phyloP scores from a whole-genome alignment of 2,888 invertebrate species.

The Branchipolynoe longqiensis region DNA sequence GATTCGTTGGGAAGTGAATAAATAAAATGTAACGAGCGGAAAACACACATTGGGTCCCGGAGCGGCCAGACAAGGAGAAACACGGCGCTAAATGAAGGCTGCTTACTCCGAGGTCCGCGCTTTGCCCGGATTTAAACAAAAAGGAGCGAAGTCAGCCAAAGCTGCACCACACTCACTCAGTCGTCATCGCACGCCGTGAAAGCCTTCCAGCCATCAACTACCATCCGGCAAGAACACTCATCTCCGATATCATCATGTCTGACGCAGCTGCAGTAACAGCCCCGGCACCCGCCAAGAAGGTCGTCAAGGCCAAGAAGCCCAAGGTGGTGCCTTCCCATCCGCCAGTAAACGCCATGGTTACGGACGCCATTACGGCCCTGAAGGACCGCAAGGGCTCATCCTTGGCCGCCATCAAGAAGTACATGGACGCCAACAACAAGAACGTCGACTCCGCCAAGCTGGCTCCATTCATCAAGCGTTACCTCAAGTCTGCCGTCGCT shows the following conservation, averaged over 20 bases:
- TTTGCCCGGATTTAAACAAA: not conserved
- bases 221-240: no score
- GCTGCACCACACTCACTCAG: no score
- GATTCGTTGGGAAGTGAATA: no score
- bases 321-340: slow-evolving; percentile 43
- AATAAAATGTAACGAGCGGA: no score
- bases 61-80: no score
- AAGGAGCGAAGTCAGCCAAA: not conserved
- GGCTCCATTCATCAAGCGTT: slow-evolving; percentile 56
- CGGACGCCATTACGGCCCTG: slow-evolving; percentile 33
- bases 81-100: no score
- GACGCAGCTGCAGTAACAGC: slow-evolving; percentile 39
- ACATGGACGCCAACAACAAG: slow-evolving; percentile 55
- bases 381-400: slow-evolving; percentile 55
- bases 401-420: slow-evolving; percentile 58
- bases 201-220: no score
- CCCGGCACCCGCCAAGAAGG: slow-evolving; percentile 35
- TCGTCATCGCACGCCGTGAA: no score
- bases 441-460: slow-evolving; percentile 46
- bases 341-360: slow-evolving; percentile 50
- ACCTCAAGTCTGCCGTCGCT: slow-evolving; percentile 47
- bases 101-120: slow-evolving; percentile 52
- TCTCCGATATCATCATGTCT: slow-evolving; percentile 46
- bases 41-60: no score
- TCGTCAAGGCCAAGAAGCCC: slow-evolving; percentile 49